A percentile compares a stretch with the other conserved stretches of the same genome.
Evolutionary conservation across 1,140 invertebrate species (phyloP).

Genomic region (Saccostrea glomerata): DNA sequence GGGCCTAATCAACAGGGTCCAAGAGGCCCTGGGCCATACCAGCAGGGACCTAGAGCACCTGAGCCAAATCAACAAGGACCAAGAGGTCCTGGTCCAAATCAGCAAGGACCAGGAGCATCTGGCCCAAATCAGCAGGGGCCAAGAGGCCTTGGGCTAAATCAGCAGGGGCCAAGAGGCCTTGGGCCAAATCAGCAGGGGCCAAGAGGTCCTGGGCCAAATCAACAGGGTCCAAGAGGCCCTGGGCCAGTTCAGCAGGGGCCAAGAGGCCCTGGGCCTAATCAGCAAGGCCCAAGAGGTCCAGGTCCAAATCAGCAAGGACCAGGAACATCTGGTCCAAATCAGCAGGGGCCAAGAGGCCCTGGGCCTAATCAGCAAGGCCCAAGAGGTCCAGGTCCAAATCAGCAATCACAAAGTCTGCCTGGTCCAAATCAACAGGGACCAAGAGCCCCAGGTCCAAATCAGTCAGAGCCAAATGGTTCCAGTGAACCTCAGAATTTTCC

Average conservation of each 20-base stretch:
- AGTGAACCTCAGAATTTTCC: neutral
- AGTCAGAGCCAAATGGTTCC: neutral
- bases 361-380: neutral
- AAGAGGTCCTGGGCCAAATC: neutral
- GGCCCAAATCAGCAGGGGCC: slow-evolving; percentile 38
- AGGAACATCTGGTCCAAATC: neutral
- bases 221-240: neutral
- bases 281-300: slow-evolving; percentile 24
- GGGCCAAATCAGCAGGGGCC: neutral
- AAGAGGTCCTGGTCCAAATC: neutral
- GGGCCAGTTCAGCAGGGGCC: neutral
- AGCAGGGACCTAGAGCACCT: slow-evolving; percentile 36
- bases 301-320: neutral
- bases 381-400: neutral
- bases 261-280: slow-evolving; percentile 49
- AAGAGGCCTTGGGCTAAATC: neutral
- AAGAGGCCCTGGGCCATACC: slow-evolving; percentile 10
- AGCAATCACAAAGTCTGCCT: neutral
- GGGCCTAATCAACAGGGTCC: neutral
- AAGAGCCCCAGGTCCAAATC: neutral
- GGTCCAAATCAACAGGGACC: neutral
- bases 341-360: neutral
- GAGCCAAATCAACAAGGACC: neutral
- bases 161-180: slow-evolving; percentile 12
- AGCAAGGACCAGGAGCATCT: neutral